Evolutionary conservation across 1,140 invertebrate species (phyloP).

Genomic region (Cydia fagiglandana): DNA sequence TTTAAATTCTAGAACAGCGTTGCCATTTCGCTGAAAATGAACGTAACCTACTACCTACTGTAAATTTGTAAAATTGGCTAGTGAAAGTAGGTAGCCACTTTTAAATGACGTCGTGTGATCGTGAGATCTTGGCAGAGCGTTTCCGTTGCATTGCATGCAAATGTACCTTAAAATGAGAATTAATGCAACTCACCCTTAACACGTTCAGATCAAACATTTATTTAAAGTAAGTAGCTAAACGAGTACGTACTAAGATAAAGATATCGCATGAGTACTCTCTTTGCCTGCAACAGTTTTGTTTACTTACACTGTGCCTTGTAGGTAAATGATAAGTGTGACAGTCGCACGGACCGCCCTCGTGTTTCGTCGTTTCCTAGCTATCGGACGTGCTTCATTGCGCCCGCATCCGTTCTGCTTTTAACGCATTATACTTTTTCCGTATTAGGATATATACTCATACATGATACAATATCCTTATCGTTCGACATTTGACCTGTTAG

Average conservation of each 20-base stretch:
- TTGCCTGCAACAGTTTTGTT: constrained; percentile 39
- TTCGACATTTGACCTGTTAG: constrained; percentile 35
- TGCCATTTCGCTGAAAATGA: constrained; percentile 16
- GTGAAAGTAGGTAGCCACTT: constrained; percentile 35
- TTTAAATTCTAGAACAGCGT: constrained; percentile 1
- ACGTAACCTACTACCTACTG: constrained; percentile 15
- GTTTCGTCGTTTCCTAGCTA: constrained; percentile 38
- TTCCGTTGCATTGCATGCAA: constrained; percentile 34
- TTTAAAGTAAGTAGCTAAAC: not conserved
- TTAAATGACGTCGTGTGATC: constrained; percentile 33
- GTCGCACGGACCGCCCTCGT: constrained; percentile 47
- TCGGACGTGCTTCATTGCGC: constrained; percentile 33
- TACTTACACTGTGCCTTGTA: constrained; percentile 35
- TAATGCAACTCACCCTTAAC: not conserved
- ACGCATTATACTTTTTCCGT: constrained; percentile 5
- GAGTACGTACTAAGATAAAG: constrained; percentile 2
- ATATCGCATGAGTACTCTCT: not conserved
- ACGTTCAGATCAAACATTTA: not conserved
- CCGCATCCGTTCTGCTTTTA: constrained; percentile 44
- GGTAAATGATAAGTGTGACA: constrained; percentile 49
- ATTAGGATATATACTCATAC: constrained; percentile 11
- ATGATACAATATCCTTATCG: not conserved
- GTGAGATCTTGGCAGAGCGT: constrained; percentile 32
- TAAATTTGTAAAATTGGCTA: constrained; percentile 27
- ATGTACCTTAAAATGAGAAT: not conserved